A percentile compares a stretch with the other conserved stretches of the same genome.
These are phyloP conservation scores for Dugesia japonica DNA, from an alignment of 2,888 invertebrate genomes.

Conservation along the genomic window DNA sequence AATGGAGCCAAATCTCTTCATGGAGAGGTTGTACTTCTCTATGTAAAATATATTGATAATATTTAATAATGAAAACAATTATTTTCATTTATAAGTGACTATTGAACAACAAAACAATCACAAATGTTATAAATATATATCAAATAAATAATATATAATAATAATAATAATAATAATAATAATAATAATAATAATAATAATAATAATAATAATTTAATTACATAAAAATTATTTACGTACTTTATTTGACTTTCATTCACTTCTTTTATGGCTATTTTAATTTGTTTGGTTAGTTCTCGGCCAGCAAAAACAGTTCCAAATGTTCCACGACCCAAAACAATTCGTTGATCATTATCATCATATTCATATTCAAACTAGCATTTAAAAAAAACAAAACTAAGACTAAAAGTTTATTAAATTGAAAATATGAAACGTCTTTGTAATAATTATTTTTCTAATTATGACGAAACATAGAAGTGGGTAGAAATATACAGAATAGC, in stretches of 20 bases:
- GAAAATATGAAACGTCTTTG: too few species aligned
- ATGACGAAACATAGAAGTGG: too few species aligned
- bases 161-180: background rate
- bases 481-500: too few species aligned
- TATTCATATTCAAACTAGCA: constrained; percentile 70
- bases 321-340: constrained; percentile 78
- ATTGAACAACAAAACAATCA: too few species aligned
- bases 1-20: constrained; percentile 91
- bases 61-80: too few species aligned
- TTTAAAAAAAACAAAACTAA: background rate
- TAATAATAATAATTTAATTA: too few species aligned
- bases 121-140: background rate
- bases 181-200: too few species aligned
- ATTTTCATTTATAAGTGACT: too few species aligned
- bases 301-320: constrained; percentile 88
- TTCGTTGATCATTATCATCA: constrained; percentile 62
- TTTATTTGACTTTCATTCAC: constrained; percentile 59
- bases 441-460: too few species aligned
- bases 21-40: constrained; percentile 84
- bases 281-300: constrained; percentile 75
- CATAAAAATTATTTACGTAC: too few species aligned
- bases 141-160: background rate
- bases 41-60: too few species aligned
- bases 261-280: constrained; percentile 88
- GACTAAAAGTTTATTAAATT: too few species aligned